Evolutionary conservation across 2,797 vertebrate genomes (phyloP), one percentile per base, ranked within the genome.

Genomic region (Oreonectes daqikongensis): DNA sequence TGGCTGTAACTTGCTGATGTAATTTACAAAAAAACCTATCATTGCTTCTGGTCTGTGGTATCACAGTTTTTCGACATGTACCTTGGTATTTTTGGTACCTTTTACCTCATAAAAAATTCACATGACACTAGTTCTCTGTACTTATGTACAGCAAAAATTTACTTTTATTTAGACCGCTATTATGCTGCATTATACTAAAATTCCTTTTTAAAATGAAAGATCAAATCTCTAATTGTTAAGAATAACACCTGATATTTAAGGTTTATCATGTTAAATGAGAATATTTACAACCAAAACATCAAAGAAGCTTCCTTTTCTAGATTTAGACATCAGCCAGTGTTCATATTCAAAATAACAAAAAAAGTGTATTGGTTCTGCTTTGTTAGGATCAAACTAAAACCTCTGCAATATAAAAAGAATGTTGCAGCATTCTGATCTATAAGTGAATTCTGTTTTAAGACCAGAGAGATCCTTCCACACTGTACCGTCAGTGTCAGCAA

Each of bases 401-500:
- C 8, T 40, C 32, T 64, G 32, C 69, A 68, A 72, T 38, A 18
- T 35, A 14, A 22, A 11, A 18, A 32, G 46, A 67, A 63, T 4
- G 15, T 65, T 60, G 61, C 17, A 40, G 40, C 40, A 46, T 59
- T 12, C 40, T 2, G 24, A 10, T 53, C 44, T 44, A 30, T 35
- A 32, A 32, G 7, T 15, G 30, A 48, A 30, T 5, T 69, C 44
- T 68, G 18, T 72, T 69, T 69, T 6, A 63, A 66, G 40, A 76
- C 50, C 38, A 18, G 28, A 55, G 12, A 76, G 40, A 14, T 6
- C 53, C 12, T 61, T 63, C 20, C 28, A 44, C 66, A 38, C 75
- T 42, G 20, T 50, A 70, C 20, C 42, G 60, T 78, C 52, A 69
- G 63, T 46, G 42, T 66, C 70, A 64, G 76, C 26, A 59, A 42